Evolutionary conservation across 2,797 vertebrate species (phyloP).

Genomic region (Centroberyx gerrardi): DNA sequence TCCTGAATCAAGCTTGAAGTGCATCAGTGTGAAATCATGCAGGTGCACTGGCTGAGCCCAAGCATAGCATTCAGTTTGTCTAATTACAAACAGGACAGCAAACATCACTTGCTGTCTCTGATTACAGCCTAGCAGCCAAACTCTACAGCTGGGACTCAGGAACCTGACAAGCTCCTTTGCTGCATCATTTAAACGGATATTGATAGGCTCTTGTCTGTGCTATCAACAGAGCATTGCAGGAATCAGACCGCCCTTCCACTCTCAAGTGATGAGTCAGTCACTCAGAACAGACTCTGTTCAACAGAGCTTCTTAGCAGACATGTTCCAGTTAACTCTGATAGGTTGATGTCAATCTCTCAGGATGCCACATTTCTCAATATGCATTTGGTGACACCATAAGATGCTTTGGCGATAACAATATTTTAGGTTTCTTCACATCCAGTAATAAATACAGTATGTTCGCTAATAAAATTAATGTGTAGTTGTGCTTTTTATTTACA

Average conservation of each 20-base stretch:
- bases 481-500: too few species aligned
- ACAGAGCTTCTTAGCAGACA: not conserved
- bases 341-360: too few species aligned
- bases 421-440: too few species aligned
- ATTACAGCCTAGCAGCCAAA: constrained; percentile 6
- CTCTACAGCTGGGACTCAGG: not conserved
- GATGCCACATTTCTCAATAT: too few species aligned
- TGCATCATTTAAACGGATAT: constrained; percentile 42
- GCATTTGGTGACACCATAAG: too few species aligned
- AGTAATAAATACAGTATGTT: too few species aligned
- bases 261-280: not conserved
- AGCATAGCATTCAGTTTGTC: constrained; percentile 22
- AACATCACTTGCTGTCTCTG: constrained; percentile 3
- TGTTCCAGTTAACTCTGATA: too few species aligned
- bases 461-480: too few species aligned
- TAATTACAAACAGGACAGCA: constrained; percentile 30
- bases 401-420: not conserved
- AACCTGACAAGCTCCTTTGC: constrained; percentile 21
- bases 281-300: not conserved
- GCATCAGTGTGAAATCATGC: constrained; percentile 33
- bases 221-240: constrained; percentile 19
- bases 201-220: constrained; percentile 40
- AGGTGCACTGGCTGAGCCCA: constrained; percentile 18
- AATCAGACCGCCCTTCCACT: constrained; percentile 22
- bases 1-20: constrained; percentile 19